Conservation (phyloP, 2,797 vertebrate genomes). For the Darevskia mixta region DNA sequence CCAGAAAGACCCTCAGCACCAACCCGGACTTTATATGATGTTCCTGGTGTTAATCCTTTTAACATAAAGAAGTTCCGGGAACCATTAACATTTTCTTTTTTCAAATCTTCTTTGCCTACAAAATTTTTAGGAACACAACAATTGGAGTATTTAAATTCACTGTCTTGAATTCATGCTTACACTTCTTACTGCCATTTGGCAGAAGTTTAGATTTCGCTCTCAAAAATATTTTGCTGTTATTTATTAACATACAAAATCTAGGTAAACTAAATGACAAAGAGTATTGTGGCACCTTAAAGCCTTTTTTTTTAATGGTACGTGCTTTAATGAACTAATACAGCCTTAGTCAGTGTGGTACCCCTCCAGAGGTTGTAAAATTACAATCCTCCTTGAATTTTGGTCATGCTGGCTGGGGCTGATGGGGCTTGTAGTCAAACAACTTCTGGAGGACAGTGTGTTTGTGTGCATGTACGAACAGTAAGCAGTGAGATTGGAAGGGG, state of each 20-base stretch:
- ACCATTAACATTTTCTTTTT: slow-evolving; percentile 92
- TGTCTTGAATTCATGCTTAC: slow-evolving; percentile 56
- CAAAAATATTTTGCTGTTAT: slow-evolving; percentile 41
- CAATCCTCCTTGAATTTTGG: too few species aligned
- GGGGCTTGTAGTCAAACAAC: too few species aligned
- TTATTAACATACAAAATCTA: slow-evolving; percentile 61
- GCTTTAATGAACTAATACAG: too few species aligned
- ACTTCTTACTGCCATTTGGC: slow-evolving; percentile 55
- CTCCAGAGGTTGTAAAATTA: too few species aligned
- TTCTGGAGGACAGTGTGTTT: too few species aligned
- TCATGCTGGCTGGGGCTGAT: too few species aligned
- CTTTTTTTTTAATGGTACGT: not conserved
- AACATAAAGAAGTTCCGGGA: slow-evolving; percentile 91
- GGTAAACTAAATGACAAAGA: not conserved
- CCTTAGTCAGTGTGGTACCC: too few species aligned
- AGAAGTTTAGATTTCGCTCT: slow-evolving; percentile 38
- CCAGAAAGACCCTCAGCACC: slow-evolving; percentile 88
- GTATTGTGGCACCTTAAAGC: not conserved
- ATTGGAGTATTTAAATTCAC: slow-evolving; percentile 78
- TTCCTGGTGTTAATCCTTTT: slow-evolving; percentile 93
- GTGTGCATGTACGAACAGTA: too few species aligned
- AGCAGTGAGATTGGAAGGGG: too few species aligned
- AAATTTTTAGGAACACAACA: slow-evolving; percentile 87
- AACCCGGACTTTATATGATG: slow-evolving; percentile 93
- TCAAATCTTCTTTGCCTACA: slow-evolving; percentile 95